Evolutionary conservation across 2,113 vertebrate genomes (phyloP).

Genomic region (Corythornis cristatus): DNA sequence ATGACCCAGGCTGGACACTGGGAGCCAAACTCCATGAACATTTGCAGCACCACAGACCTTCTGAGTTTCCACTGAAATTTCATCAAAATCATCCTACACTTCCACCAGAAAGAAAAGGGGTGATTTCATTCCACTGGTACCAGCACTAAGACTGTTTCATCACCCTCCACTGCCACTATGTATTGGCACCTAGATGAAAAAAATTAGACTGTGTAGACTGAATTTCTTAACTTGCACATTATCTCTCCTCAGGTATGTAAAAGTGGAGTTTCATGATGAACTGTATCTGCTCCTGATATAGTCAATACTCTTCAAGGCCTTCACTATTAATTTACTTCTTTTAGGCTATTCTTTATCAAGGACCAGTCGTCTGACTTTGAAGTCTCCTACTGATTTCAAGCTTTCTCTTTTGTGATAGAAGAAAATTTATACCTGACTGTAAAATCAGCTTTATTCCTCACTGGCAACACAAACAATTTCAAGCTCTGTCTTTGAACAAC

Average conservation of each 20-base stretch:
- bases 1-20: fast-evolving
- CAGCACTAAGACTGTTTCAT: not conserved
- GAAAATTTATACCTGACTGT: not conserved
- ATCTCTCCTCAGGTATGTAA: not conserved
- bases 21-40: not conserved
- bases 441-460: not conserved
- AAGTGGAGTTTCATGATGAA: not conserved
- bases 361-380: not conserved
- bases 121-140: not conserved
- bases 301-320: not conserved
- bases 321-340: not conserved
- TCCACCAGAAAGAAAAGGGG: not conserved
- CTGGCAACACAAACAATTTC: not conserved
- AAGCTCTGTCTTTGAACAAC: not conserved
- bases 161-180: not conserved
- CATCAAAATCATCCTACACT: not conserved
- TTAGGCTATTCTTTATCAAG: not conserved
- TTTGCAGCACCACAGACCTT: not conserved
- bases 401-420: not conserved
- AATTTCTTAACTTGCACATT: not conserved
- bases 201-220: not conserved
- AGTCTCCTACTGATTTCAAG: not conserved
- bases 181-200: not conserved
- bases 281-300: not conserved
- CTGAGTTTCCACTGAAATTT: not conserved